These are phyloP conservation scores for Ardeotis arabs DNA, from an alignment of 2,113 vertebrate species.

Conservation along the genomic window DNA sequence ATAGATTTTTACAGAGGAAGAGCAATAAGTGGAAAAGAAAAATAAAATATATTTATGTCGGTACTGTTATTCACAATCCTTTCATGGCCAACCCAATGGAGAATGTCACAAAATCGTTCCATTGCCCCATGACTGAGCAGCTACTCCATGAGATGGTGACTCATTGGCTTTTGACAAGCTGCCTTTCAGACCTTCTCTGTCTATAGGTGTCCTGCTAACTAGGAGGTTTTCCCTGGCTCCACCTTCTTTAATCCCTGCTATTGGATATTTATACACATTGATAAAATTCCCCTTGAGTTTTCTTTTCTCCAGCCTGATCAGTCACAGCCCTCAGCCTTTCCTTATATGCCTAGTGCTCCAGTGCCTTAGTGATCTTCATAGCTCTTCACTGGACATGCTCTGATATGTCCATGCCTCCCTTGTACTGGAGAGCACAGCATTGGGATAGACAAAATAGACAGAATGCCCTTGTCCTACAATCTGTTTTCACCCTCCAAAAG, in stretches of 20 bases:
- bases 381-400: background rate
- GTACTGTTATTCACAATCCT: background rate
- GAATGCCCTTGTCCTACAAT: background rate
- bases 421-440: background rate
- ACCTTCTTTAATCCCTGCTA: background rate
- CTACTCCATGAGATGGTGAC: background rate
- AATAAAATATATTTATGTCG: fast-evolving
- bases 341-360: background rate
- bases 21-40: fast-evolving
- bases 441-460: background rate
- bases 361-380: background rate
- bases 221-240: background rate
- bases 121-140: background rate
- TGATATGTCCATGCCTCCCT: fast-evolving
- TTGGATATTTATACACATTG: background rate
- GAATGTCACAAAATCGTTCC: background rate
- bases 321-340: background rate
- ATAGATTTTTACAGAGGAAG: background rate
- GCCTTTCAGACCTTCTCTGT: background rate
- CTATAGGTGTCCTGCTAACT: background rate
- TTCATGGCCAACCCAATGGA: background rate
- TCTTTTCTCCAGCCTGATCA: background rate
- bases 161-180: background rate
- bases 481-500: background rate
- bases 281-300: background rate